Evolutionary conservation across 2,888 invertebrate genomes (phyloP), one percentile per base, ranked within the genome.

Genomic region (Seira ritae): DNA sequence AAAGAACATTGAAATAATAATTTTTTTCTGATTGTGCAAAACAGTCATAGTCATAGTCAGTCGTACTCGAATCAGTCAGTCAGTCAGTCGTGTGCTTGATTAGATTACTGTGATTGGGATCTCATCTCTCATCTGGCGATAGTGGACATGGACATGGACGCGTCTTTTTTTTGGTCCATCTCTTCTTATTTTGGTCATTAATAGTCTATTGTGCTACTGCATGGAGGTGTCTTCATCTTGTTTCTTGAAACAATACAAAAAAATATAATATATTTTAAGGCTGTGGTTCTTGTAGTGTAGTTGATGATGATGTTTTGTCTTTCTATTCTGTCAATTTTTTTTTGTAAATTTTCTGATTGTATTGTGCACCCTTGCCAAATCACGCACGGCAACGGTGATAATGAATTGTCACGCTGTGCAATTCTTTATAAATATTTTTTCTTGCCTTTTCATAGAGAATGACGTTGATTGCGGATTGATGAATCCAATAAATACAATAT

Each of bases 361-460:
- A 31, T 31, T 31, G 55, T 15, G 55, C 55, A 55, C 62, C 60
- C 66, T 72, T 80, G 80, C 80, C 65, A 80, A 80, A 74, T 80
- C 80, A 80, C 80, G 80, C 68, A 62, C 42, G 15, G 55, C 55
- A 55, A 66, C 50, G 22, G 19, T 50, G 15, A 42, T 80, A 74
- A 74, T 80, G 80, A 23, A 80, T 70, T 74, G 74, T 69, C 80
- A 74, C 74, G 80, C 80, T 80, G 80, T 31, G 72, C 42, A 55
- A 23, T 31, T 31, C 8, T 31, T 31, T 31, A 31, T 65, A 72
- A 55, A 71, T 37, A 73, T 74, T 31, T 31, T 31, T 31, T 31
- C 31, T 31, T 31, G 3, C 8, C 31, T 31, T 55, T 55, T 55
- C 55, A 17, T 37, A 69, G 3, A 69, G 3, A 50, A 69, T 74